A percentile compares a stretch with the other conserved stretches of the same genome.
These are phyloP conservation scores for Ormyrus rosae DNA, from an alignment of 2,888 invertebrate genomes.

Conservation along the genomic window DNA sequence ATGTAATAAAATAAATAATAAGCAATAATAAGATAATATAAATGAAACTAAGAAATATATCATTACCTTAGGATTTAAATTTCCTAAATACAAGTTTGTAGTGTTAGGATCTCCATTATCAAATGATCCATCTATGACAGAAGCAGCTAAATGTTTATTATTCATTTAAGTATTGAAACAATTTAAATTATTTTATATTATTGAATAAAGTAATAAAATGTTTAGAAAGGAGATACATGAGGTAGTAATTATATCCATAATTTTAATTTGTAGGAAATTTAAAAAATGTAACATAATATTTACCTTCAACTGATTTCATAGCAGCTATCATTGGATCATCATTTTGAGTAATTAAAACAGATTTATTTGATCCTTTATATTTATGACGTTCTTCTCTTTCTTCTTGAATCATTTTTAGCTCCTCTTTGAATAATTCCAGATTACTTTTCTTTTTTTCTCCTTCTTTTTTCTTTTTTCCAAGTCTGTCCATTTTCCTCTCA, in stretches of 20 bases:
- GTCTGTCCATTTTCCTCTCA: constrained; percentile 82
- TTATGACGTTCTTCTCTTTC: constrained; percentile 97
- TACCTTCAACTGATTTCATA: constrained; percentile 74
- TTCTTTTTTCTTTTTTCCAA: constrained; percentile 83
- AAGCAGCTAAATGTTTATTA: constrained; percentile 2
- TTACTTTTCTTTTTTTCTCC: constrained; percentile 96
- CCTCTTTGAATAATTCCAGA: constrained; percentile 98
- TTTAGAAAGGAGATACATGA: no score
- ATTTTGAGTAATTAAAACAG: constrained; percentile 66
- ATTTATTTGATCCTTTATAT: constrained; percentile 86
- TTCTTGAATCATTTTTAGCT: constrained; percentile 97
- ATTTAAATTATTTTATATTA: no score
- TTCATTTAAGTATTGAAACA: background rate
- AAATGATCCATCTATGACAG: constrained; percentile 84
- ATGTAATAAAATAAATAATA: constrained; percentile 17
- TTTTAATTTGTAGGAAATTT: background rate
- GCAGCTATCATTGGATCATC: constrained; percentile 74
- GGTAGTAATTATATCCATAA: background rate
- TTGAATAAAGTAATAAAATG: background rate
- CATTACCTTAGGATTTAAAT: constrained; percentile 94
- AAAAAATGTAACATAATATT: constrained; percentile 32
- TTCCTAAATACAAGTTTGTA: constrained; percentile 98
- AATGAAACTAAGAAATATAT: constrained; percentile 4
- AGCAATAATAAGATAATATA: background rate
- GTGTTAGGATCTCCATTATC: constrained; percentile 98